Evolutionary conservation across 2,888 invertebrate genomes (phyloP).

Genomic region (Nomada goodeniana): DNA sequence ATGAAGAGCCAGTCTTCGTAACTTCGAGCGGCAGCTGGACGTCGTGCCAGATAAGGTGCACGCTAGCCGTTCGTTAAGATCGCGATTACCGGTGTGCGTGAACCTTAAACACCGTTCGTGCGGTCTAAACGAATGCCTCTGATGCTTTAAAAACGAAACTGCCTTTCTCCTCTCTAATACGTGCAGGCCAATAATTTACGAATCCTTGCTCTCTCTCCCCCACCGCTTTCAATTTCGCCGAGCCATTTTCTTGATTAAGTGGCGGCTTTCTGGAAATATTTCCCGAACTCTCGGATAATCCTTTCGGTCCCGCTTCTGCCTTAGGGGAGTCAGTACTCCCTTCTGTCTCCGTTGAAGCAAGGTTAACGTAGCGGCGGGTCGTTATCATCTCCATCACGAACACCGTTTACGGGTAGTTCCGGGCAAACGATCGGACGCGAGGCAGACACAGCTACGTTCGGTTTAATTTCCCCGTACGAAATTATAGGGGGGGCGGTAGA

Average conservation of each 20-base stretch:
- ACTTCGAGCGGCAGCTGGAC: constrained; percentile 34
- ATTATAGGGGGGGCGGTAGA: not conserved
- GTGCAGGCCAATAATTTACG: not conserved
- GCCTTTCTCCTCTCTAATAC: not conserved
- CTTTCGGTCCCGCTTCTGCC: no score
- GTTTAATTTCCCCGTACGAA: constrained; percentile 10
- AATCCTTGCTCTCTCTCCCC: not conserved
- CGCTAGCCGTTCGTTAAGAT: constrained; percentile 79
- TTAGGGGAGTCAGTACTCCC: not conserved
- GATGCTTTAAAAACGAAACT: constrained; percentile 3
- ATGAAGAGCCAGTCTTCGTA: constrained; percentile 48
- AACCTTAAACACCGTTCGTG: constrained; percentile 44
- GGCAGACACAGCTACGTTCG: not conserved
- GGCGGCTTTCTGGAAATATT: no score
- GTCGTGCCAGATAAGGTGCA: constrained; percentile 75
- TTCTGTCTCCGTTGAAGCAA: not conserved
- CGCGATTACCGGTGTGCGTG: constrained; percentile 63
- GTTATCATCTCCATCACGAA: not conserved
- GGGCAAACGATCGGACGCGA: no score
- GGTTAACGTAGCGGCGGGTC: not conserved
- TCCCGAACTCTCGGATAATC: no score
- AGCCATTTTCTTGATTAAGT: not conserved
- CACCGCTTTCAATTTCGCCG: not conserved
- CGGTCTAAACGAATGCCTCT: constrained; percentile 28
- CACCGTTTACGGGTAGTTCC: not conserved